Evolutionary conservation across 2,888 invertebrate genomes (phyloP), one percentile per base, ranked within the genome.

Genomic region (Microctonus hyperodae): DNA sequence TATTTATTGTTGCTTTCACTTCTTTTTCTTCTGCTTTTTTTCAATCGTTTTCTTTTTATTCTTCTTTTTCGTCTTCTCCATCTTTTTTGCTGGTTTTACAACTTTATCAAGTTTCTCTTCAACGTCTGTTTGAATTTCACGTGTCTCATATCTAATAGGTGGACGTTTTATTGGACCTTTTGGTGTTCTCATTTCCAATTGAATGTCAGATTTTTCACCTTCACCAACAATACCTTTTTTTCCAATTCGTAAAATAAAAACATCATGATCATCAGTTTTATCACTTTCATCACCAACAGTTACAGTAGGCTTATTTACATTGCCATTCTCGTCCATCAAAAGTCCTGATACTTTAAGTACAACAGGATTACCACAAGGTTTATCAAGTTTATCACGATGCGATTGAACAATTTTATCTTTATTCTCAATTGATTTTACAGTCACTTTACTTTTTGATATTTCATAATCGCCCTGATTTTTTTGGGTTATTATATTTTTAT

Each of bases 151-250:
- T 33, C 88, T 86, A 0, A 88, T 85, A 0, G 89, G 88, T 11
- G 87, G 87, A 22, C 86, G 79, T 33, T 86, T 85, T 0, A 89
- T 87, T 0, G 89, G 89, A 0, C 89, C 90, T 68, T 90, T 89
- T 0, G 93, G 93, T 0, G 93, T 93, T 61, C 90, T 88, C 76
- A 93, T 81, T 76, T 93, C 92, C 73, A 93, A 86, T 85, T 93
- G 88, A 81, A 91, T 85, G 61, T 88, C 90, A 61, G 88, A 88
- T 80, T 91, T 91, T 83, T 92, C 92, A 68, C 89, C 89, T 51
- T 88, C 88, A 0, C 90, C 90, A 35, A 90, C 90, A 0, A 83
- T 72, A 0, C 89, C 89, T 77, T 92, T 92, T 77, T 92, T 92
- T 1, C 92, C 93, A 65, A 93, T 90, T 75, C 90, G 88, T 56